Conservation (phyloP, 2,113 vertebrate genomes). For the Chloroceryle aenea region DNA sequence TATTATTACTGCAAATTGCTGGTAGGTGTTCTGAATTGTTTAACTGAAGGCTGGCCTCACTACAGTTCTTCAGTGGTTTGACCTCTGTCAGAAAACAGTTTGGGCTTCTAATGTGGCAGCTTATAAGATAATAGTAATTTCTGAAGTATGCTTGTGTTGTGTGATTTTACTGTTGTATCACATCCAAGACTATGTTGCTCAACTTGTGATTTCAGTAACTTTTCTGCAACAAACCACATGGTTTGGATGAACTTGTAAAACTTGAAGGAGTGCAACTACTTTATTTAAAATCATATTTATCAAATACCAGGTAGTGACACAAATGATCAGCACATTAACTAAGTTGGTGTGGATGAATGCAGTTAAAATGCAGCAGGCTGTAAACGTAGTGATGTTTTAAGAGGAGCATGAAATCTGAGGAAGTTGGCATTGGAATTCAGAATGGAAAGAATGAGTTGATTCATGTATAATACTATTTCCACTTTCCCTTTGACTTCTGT, state of each 20-base stretch:
- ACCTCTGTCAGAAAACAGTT: constrained; percentile 7
- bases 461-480: constrained; percentile 45
- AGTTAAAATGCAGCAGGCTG: not conserved
- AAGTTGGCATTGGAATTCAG: constrained; percentile 16
- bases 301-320: not conserved
- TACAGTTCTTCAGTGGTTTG: not conserved
- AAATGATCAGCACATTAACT: not conserved
- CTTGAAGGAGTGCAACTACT: not conserved
- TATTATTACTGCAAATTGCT: not conserved
- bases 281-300: not conserved
- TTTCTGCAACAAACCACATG: not conserved
- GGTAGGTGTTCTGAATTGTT: not conserved
- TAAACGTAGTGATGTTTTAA: not conserved
- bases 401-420: constrained; percentile 15
- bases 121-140: not conserved
- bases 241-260: not conserved
- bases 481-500: constrained; percentile 40
- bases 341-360: not conserved
- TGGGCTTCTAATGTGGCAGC: not conserved
- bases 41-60: not conserved
- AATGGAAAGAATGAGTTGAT: constrained; percentile 56
- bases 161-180: not conserved
- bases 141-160: not conserved
- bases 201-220: not conserved
- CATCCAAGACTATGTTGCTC: not conserved